Conservation (phyloP, 2,113 vertebrate species). For the Laterallus jamaicensis region DNA sequence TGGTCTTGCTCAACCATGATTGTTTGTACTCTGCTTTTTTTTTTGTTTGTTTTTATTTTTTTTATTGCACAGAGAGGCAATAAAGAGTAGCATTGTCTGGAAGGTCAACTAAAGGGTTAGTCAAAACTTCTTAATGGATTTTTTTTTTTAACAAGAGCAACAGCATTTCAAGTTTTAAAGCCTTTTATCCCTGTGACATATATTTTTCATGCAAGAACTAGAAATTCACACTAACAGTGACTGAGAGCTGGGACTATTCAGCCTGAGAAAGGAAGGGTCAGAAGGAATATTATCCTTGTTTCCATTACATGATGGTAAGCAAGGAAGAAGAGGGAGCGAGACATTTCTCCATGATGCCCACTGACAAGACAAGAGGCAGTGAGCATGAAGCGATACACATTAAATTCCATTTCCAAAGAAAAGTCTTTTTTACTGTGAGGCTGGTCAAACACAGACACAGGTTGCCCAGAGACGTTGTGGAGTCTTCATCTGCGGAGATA, state of each 20-base stretch:
- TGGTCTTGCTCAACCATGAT: not conserved
- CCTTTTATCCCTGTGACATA: not conserved
- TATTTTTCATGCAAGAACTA: not conserved
- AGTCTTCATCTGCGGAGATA: not conserved
- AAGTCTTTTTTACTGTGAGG: not conserved
- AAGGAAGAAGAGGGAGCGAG: not conserved
- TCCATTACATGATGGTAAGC: not conserved
- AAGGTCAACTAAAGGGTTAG: not conserved
- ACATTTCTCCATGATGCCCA: not conserved
- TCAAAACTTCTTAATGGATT: not conserved
- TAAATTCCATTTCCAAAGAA: not conserved
- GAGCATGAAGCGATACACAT: not conserved
- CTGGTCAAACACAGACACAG: not conserved
- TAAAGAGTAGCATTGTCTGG: not conserved
- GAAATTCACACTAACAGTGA: not conserved
- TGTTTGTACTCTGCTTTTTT: not conserved
- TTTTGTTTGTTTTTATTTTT: not conserved
- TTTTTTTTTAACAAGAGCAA: not conserved
- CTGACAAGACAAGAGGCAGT: not conserved
- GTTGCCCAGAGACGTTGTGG: not conserved
- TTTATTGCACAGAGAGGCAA: not conserved
- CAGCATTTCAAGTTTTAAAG: not conserved
- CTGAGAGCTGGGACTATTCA: not conserved
- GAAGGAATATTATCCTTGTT: not conserved
- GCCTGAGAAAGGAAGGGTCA: not conserved